Conservation (phyloP, 2,113 vertebrate species). For the Recurvirostra avosetta region DNA sequence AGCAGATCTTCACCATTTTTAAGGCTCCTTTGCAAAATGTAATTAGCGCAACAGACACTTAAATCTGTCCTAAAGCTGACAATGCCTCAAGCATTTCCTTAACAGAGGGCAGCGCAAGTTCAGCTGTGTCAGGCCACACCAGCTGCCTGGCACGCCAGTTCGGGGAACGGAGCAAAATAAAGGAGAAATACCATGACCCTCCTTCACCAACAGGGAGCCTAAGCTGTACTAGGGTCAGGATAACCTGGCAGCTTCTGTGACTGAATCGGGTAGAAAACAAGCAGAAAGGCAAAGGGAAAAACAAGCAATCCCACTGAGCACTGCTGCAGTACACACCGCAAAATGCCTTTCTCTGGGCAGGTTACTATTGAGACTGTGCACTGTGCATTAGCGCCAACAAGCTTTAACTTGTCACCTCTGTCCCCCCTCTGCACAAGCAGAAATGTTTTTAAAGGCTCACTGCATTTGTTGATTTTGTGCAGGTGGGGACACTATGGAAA, state of each 20-base stretch:
- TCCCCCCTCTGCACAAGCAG: not conserved
- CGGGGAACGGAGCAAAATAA: not conserved
- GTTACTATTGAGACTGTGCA: accelerated
- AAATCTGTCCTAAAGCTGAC: slow-evolving; percentile 21
- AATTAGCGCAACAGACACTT: slow-evolving; percentile 7
- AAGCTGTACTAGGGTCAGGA: not conserved
- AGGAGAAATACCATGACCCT: not conserved
- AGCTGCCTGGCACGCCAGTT: not conserved
- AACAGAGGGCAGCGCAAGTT: not conserved
- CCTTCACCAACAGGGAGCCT: not conserved
- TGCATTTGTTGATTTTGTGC: not conserved
- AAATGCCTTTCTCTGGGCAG: not conserved
- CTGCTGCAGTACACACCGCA: not conserved
- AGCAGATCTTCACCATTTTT: not conserved
- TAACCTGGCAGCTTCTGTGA: not conserved
- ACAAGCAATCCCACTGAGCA: not conserved
- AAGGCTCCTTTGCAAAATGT: slow-evolving; percentile 7
- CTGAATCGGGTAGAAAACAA: not conserved
- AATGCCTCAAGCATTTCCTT: slow-evolving; percentile 27
- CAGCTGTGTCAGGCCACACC: not conserved
- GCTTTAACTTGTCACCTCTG: not conserved
- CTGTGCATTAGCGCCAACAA: not conserved
- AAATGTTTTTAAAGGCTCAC: not conserved
- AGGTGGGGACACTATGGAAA: not conserved
- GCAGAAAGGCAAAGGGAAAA: not conserved